A percentile compares a stretch with the other conserved stretches of the same genome.
These are phyloP conservation scores for Xestobium rufovillosum DNA, from an alignment of 2,888 invertebrate species.

Conservation along the genomic window DNA sequence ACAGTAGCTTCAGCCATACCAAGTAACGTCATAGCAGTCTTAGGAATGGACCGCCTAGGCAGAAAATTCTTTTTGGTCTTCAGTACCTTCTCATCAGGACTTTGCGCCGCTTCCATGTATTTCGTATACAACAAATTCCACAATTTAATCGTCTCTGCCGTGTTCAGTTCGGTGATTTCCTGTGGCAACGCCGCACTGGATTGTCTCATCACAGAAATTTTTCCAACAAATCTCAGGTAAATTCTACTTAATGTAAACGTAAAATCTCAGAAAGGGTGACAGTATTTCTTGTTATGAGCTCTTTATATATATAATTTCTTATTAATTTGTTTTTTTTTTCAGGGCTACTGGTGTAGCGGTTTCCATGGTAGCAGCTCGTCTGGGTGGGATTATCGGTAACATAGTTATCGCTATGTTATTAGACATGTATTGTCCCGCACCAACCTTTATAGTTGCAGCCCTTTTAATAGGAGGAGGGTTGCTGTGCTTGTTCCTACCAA, in stretches of 20 bases:
- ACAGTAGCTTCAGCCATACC: constrained; percentile 81
- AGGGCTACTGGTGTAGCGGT: constrained; percentile 88
- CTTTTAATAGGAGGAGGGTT: constrained; percentile 82
- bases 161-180: constrained; percentile 81
- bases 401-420: constrained; percentile 82
- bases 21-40: constrained; percentile 74
- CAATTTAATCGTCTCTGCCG: constrained; percentile 74
- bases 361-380: constrained; percentile 81
- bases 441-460: constrained; percentile 83
- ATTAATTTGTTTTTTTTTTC: too few relatives aligned
- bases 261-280: too few relatives aligned
- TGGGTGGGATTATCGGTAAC: constrained; percentile 84
- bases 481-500: constrained; percentile 80
- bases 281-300: too few relatives aligned
- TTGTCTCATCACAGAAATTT: constrained; percentile 88
- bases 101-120: constrained; percentile 78
- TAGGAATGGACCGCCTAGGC: constrained; percentile 76
- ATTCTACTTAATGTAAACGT: constrained; percentile 8
- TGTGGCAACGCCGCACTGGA: constrained; percentile 86
- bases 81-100: constrained; percentile 76
- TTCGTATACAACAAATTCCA: constrained; percentile 77
- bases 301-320: too few relatives aligned
- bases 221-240: constrained; percentile 83
- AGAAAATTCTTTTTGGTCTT: constrained; percentile 83
- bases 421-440: constrained; percentile 84